Evolutionary conservation across 2,888 invertebrate genomes (phyloP), one percentile per base, ranked within the genome.

Genomic region (Aphidoletes aphidimyza): DNA sequence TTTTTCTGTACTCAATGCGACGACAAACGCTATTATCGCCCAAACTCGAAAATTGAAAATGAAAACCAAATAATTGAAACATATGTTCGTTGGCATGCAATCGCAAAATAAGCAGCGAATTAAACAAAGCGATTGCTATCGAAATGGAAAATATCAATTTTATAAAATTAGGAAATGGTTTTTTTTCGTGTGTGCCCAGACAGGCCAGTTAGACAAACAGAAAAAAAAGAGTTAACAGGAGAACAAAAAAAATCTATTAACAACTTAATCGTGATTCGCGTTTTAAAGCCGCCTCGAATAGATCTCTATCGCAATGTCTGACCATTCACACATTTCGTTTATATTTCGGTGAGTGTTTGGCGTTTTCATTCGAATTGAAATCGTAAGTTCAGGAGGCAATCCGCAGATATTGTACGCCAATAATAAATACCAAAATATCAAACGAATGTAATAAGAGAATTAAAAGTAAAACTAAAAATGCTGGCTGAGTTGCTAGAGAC

Each of bases 241-340:
- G n/a, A n/a, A n/a, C n/a, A n/a, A n/a, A 3, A 9, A 37, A 81
- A 81, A 37, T 81, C 81, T 36, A 81, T 81, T 37, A 81, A 81
- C 81, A 81, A 81, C 81, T 81, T 81, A 81, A 81, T 81, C 81
- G 81, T 81, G 81, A 81, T 81, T 81, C 37, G 81, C n/a, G 37
- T 37, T 37, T 69, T 69, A 69, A n/a, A 34, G 11, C 34, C n/a
- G n/a, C n/a, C n/a, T n/a, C n/a, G n/a, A n/a, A n/a, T n/a, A n/a
- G 69, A 69, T 69, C 30, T 2, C 69, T 69, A 69, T 69, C 69
- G 69, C 69, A 54, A 54, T 34, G 14, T 30, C 69, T 69, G 69
- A 69, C 69, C 69, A 14, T 69, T 69, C 69, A 69, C 69, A 69
- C 69, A 34, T 69, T 69, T 30, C 11, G 14, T 30, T 9, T 22